phyloP scores from a whole-genome alignment of 2,888 invertebrate species.

The Camptogramma bilineatum region DNA sequence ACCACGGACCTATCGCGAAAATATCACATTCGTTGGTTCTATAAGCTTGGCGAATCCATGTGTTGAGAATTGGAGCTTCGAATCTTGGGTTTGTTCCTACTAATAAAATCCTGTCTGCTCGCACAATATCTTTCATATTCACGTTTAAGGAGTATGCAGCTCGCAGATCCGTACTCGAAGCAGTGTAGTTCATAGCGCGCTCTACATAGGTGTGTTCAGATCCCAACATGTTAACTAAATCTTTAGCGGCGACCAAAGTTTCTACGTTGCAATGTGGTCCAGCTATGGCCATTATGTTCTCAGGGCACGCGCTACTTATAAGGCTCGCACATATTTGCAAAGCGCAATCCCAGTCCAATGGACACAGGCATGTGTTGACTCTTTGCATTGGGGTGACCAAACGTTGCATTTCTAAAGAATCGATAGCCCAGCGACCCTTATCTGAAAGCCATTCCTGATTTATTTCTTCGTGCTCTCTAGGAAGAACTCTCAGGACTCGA shows the following conservation, averaged over 20 bases:
- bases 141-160: slow-evolving; percentile 70
- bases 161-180: slow-evolving; percentile 61
- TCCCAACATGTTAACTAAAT: slow-evolving; percentile 70
- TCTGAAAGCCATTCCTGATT: slow-evolving; percentile 99
- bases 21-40: slow-evolving; percentile 94
- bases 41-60: slow-evolving; percentile 96
- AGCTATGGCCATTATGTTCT: slow-evolving; percentile 76
- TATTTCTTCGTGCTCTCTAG: slow-evolving; percentile 74
- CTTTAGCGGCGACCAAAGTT: slow-evolving; percentile 73
- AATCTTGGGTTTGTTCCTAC: slow-evolving; percentile 99
- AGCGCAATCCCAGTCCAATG: slow-evolving; percentile 97
- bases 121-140: slow-evolving; percentile 90
- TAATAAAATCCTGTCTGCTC: slow-evolving; percentile 94
- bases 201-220: slow-evolving; percentile 70
- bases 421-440: slow-evolving; percentile 98
- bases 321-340: slow-evolving; percentile 88
- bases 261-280: slow-evolving; percentile 74
- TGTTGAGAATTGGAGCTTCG: slow-evolving; percentile 98
- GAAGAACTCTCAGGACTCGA: slow-evolving; percentile 69
- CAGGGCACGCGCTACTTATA: slow-evolving; percentile 86
- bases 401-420: slow-evolving; percentile 97
- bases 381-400: slow-evolving; percentile 96
- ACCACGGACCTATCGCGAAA: slow-evolving; percentile 93
- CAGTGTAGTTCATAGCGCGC: slow-evolving; percentile 57
- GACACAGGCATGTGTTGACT: slow-evolving; percentile 88